phyloP scores from a whole-genome alignment of 2,888 invertebrate genomes.

The Epinotia demarniana region DNA sequence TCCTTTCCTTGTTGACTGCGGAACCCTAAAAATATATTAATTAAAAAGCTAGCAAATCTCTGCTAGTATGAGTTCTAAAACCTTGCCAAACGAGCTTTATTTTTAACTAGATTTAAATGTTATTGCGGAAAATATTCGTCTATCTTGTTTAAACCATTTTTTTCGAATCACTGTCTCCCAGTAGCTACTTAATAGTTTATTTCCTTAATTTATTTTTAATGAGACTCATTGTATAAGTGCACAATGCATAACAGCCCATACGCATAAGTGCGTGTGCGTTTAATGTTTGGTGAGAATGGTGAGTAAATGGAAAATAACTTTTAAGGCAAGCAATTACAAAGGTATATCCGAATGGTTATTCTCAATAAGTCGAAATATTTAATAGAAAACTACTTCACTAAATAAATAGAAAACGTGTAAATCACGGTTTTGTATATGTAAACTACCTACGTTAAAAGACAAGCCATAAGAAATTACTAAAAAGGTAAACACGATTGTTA shows the following conservation, averaged over 20 bases:
- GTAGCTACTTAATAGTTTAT: constrained; percentile 7
- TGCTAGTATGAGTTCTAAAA: too few relatives aligned
- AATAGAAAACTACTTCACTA: not conserved
- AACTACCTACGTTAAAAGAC: not conserved
- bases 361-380: too few relatives aligned
- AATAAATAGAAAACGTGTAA: not conserved
- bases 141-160: not conserved
- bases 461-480: not conserved
- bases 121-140: not conserved
- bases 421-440: not conserved
- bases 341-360: not conserved
- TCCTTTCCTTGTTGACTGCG: too few relatives aligned
- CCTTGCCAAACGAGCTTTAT: too few relatives aligned
- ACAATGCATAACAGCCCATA: constrained; percentile 20
- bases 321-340: not conserved
- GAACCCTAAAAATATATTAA: too few relatives aligned
- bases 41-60: too few relatives aligned
- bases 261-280: constrained; percentile 32
- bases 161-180: not conserved
- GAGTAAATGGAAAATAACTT: not conserved
- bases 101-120: not conserved
- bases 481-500: not conserved
- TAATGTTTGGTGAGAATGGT: not conserved
- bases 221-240: constrained; percentile 32
- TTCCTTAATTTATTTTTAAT: constrained; percentile 37